A percentile compares a stretch with the other conserved stretches of the same genome.
These are phyloP conservation scores for Syrphus vitripennis DNA, from an alignment of 2,888 invertebrate species.

Conservation along the genomic window DNA sequence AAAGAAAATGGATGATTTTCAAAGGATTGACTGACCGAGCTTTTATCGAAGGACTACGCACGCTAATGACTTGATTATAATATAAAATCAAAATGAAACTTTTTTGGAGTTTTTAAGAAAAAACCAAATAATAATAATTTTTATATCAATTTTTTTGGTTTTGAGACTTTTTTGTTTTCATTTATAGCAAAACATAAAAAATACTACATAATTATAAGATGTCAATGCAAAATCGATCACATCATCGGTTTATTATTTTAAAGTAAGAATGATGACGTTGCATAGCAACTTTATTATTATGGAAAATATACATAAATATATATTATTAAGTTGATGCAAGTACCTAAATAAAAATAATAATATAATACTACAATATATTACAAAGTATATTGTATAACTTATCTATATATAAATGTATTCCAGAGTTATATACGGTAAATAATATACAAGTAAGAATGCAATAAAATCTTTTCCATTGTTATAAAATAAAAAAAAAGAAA, in stretches of 20 bases:
- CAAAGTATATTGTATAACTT: not conserved
- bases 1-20: not conserved
- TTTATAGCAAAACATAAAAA: slow-evolving; percentile 9
- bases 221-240: slow-evolving; percentile 67
- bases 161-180: slow-evolving; percentile 9
- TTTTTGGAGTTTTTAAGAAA: slow-evolving; percentile 17
- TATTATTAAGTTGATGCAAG: slow-evolving; percentile 26
- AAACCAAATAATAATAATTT: not conserved
- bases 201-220: slow-evolving; percentile 28
- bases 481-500: not conserved
- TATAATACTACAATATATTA: not conserved
- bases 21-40: slow-evolving; percentile 27
- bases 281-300: slow-evolving; percentile 36
- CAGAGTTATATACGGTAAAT: not conserved
- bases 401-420: not conserved
- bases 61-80: slow-evolving; percentile 39
- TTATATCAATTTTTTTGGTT: not conserved
- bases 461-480: slow-evolving; percentile 22
- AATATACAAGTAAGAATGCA: slow-evolving; percentile 47
- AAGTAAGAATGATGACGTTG: slow-evolving; percentile 62
- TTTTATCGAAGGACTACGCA: slow-evolving; percentile 46
- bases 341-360: slow-evolving; percentile 21
- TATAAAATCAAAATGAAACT: not conserved
- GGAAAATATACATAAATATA: not conserved
- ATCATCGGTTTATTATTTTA: slow-evolving; percentile 46